These are phyloP conservation scores for Plagodis pulveraria DNA, from an alignment of 2,888 invertebrate species.

Conservation along the genomic window DNA sequence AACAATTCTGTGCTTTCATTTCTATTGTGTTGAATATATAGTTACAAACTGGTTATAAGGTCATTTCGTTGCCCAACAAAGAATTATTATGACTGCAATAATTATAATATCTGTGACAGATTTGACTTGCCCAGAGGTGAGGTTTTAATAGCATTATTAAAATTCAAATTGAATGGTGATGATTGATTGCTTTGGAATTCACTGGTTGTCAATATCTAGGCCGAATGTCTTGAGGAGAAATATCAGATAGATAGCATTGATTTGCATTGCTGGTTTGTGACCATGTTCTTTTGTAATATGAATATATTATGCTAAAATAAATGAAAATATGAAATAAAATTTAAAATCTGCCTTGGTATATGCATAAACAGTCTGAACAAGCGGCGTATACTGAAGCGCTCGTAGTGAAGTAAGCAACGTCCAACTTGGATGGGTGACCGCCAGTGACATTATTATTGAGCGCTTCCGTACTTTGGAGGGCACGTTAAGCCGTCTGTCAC, in stretches of 20 bases:
- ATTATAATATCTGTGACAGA: conserved; percentile 61
- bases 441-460: no score
- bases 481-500: no score
- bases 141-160: conserved; percentile 51
- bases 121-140: conserved; percentile 52
- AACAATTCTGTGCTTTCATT: conserved; percentile 17
- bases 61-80: conserved; percentile 26
- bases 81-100: conserved; percentile 45
- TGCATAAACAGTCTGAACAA: no score
- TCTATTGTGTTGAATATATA: conserved; percentile 7
- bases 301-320: no score
- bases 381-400: no score
- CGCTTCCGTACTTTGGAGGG: no score
- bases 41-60: conserved; percentile 20
- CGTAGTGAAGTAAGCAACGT: no score
- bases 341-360: no score
- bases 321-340: no score
- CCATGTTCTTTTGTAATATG: no score
- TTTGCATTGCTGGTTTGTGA: no score
- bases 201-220: conserved; percentile 22
- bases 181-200: conserved; percentile 50
- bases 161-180: conserved; percentile 46
- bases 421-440: no score
- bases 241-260: not conserved
- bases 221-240: conserved; percentile 4